Base-by-base conservation (phyloP, 2,888 invertebrate genomes). In the Platycheirus rosarum region DNA sequence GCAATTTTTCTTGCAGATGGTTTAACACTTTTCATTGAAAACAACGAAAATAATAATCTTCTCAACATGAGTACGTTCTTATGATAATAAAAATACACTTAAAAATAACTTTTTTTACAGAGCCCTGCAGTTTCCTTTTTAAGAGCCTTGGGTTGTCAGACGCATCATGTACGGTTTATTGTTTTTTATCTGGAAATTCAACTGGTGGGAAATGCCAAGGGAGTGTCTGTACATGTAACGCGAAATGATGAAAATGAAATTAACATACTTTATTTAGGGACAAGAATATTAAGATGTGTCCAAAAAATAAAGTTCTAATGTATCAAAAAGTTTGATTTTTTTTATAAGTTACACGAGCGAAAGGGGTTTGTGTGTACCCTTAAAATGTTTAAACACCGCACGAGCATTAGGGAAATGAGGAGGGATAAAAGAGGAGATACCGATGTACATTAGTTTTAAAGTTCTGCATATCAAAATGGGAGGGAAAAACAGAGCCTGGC, bases 101-200 rank as follows among this genome's bases (percentile, higher is more conserved):
- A n/a, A 13, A 20, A 14, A 2, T 4, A 2, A 48, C 16, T 8
- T 23, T 11, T 23, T 18, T 73, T 65, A n/a, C 8, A 80, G 80
- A 32, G 11, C 75, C 78, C 1, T 84, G 85, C 26, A 69, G 42
- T 26, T 44, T 73, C 5, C 14, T 80, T 2, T 70, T 75, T 2
- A 68, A 26, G 5, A 14, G 57, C 9, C 42, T 85, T 0, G 69
- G 73, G 13, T 37, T 71, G 32, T 66, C 69, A 4, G 63, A 84
- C 26, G 51, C 68, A n/a, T 76, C 74, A 1, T 82, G 85, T 26
- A 77, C 74, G 0, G 9, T 75, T 35, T 71, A 63, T 16, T 84
- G 84, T 18, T 63, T 80, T 16, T 29, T 85, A 8, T 9, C 20
- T 16, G 85, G 75, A 5, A 65, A 9, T 1, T 48, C 82, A 9